A percentile compares a stretch with the other conserved stretches of the same genome.
phyloP scores from a whole-genome alignment of 2,113 vertebrate genomes.

The Rhea americana region DNA sequence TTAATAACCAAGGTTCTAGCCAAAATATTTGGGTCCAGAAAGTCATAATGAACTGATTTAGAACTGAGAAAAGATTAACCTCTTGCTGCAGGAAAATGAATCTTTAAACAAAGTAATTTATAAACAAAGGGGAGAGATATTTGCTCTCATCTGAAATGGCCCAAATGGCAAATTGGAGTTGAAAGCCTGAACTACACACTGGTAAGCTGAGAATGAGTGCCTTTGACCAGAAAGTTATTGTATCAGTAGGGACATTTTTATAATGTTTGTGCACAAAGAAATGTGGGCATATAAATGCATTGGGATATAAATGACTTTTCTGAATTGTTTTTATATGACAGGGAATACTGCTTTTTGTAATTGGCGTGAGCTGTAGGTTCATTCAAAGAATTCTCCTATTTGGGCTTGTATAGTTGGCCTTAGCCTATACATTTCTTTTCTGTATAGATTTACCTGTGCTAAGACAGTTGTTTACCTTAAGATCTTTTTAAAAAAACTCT shows the following conservation, averaged over 20 bases:
- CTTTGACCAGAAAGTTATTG: neutral
- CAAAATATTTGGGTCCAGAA: neutral
- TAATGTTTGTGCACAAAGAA: neutral
- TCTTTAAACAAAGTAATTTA: neutral
- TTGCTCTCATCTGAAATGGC: too few species aligned
- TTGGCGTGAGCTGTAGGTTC: neutral
- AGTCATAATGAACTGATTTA: neutral
- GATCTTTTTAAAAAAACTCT: neutral
- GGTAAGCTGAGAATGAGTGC: neutral
- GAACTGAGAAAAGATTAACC: neutral
- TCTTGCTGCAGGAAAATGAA: neutral
- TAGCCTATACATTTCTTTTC: too few species aligned
- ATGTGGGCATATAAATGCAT: fast-evolving
- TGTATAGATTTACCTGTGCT: neutral
- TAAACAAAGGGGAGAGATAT: neutral
- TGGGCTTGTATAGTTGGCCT: neutral
- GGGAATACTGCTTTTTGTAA: neutral
- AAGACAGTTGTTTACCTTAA: neutral
- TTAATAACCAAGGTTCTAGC: neutral
- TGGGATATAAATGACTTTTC: neutral
- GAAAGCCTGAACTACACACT: neutral
- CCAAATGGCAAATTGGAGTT: neutral
- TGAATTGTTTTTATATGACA: neutral
- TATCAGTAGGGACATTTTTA: neutral
- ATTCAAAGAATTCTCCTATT: neutral